These are phyloP conservation scores for Oenanthe melanoleuca DNA, from an alignment of 2,113 vertebrate genomes.

Conservation along the genomic window DNA sequence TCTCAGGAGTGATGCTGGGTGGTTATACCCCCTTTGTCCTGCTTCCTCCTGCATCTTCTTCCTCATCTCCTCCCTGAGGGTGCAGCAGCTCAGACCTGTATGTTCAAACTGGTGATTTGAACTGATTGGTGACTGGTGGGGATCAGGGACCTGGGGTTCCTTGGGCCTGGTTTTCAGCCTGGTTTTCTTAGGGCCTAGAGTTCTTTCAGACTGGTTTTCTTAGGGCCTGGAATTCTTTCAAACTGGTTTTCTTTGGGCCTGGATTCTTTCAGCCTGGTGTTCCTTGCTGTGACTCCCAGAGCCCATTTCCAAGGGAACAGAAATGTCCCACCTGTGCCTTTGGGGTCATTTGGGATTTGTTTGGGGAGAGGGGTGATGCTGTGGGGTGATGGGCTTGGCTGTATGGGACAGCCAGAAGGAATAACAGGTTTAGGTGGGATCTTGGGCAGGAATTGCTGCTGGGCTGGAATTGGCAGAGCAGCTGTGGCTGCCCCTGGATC, in stretches of 20 bases:
- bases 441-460: rapidly evolving
- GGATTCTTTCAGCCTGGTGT: too few species aligned
- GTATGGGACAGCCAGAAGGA: background rate
- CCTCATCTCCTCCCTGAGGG: background rate
- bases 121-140: rapidly evolving
- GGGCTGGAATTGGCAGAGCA: background rate
- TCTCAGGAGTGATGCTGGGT: background rate
- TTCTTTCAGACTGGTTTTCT: too few species aligned
- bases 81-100: background rate
- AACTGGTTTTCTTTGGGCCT: too few species aligned
- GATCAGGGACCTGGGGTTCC: rapidly evolving
- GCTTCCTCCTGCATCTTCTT: background rate
- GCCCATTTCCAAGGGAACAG: background rate
- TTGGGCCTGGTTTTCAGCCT: background rate
- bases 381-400: rapidly evolving
- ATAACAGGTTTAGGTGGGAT: background rate
- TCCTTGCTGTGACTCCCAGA: too few species aligned
- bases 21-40: rapidly evolving
- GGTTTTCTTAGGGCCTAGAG: too few species aligned
- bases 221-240: too few species aligned
- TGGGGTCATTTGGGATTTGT: rapidly evolving
- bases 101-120: rapidly evolving
- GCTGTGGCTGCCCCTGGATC: background rate
- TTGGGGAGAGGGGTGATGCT: rapidly evolving
- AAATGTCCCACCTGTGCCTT: rapidly evolving